Evolutionary conservation across 2,888 invertebrate genomes (phyloP).

Genomic region (Orchesella flavescens): DNA sequence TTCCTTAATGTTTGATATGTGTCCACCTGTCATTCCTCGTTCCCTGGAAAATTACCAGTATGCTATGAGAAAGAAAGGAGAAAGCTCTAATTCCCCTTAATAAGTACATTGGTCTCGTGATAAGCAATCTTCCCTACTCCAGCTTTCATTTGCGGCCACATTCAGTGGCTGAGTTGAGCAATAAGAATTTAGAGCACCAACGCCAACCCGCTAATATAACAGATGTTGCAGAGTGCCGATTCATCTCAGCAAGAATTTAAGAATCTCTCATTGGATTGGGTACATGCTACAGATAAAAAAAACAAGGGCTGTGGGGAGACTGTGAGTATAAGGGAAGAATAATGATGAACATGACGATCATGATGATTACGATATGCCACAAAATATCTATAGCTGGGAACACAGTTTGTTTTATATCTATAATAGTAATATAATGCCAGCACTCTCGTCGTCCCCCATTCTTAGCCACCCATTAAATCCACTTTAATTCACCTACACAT

Average conservation of each 20-base stretch:
- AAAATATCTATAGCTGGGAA: constrained; percentile 3
- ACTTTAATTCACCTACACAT: constrained; percentile 53
- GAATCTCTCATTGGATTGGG: constrained; percentile 17
- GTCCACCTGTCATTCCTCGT: constrained; percentile 2
- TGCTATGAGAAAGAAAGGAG: too few relatives aligned
- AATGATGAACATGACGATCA: constrained; percentile 29
- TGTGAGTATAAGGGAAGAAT: constrained; percentile 10
- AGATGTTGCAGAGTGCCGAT: constrained; percentile 31
- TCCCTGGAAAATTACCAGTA: neutral
- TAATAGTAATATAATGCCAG: constrained; percentile 6
- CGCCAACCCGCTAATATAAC: constrained; percentile 4
- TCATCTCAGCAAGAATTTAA: neutral
- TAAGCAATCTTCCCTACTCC: too few relatives aligned
- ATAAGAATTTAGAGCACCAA: neutral
- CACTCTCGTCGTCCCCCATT: constrained; percentile 10
- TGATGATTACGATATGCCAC: constrained; percentile 18
- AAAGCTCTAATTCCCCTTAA: too few relatives aligned
- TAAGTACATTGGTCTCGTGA: too few relatives aligned
- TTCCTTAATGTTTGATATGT: neutral
- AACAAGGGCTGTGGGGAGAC: neutral
- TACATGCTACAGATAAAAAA: constrained; percentile 29
- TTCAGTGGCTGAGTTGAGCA: too few relatives aligned
- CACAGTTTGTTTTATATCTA: neutral
- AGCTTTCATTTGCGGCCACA: too few relatives aligned
- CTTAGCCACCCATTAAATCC: constrained; percentile 53